A percentile compares a stretch with the other conserved stretches of the same genome.
Conservation (phyloP, 2,113 vertebrate species). For the Brevimyrus niger region DNA sequence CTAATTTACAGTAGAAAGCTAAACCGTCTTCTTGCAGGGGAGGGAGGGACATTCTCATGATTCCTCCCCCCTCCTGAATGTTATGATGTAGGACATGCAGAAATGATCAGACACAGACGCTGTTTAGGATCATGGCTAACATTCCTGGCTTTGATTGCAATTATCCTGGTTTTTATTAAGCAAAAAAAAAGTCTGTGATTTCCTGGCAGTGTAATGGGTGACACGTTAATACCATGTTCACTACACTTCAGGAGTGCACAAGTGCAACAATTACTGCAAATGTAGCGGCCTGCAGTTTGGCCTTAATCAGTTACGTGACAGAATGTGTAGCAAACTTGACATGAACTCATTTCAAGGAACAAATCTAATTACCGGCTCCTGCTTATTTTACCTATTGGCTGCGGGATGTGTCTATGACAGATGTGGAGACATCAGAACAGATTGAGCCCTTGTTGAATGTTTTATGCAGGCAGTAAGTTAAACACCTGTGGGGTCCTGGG, state of each 20-base stretch:
- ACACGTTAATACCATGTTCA: neutral
- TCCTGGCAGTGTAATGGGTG: neutral
- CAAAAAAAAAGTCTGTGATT: neutral
- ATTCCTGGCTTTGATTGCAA: conserved; percentile 2
- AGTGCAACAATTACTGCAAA: neutral
- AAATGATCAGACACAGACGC: neutral
- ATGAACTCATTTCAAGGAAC: neutral
- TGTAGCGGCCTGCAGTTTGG: neutral
- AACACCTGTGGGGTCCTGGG: neutral
- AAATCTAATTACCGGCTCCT: neutral
- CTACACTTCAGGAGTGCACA: neutral
- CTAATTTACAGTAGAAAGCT: neutral
- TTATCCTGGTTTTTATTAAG: neutral
- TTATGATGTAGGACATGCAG: neutral
- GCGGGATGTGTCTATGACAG: neutral
- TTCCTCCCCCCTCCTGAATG: neutral
- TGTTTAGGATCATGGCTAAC: conserved; percentile 5
- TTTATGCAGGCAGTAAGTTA: neutral
- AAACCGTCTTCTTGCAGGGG: neutral
- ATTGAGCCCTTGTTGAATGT: neutral
- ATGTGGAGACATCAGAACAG: neutral
- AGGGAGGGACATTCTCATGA: neutral
- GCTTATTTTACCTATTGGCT: neutral
- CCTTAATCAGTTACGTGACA: neutral
- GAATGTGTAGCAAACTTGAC: neutral